These are phyloP conservation scores for Schizothorax lantsangensis DNA, from an alignment of 2,797 vertebrate genomes.

Conservation along the genomic window DNA sequence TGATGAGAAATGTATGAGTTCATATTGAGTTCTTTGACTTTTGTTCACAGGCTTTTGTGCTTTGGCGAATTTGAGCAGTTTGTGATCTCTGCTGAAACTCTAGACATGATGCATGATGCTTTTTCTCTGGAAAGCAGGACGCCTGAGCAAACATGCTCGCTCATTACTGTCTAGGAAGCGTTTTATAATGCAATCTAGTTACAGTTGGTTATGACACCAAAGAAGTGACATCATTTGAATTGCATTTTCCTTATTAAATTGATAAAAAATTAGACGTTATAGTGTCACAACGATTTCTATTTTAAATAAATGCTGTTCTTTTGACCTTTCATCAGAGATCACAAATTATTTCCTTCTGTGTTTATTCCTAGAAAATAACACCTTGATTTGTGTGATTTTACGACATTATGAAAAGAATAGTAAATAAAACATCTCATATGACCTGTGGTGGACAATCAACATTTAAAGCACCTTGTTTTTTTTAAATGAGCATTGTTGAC, in stretches of 20 bases:
- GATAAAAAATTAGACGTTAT: background rate
- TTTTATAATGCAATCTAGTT: background rate
- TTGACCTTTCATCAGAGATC: background rate
- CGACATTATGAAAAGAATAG: background rate
- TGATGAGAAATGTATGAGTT: constrained; percentile 17
- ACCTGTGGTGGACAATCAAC: background rate
- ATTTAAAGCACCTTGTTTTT: background rate
- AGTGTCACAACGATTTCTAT: background rate
- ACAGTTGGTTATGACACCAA: too few species aligned
- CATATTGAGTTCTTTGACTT: background rate
- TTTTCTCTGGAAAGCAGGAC: background rate
- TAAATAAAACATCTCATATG: background rate
- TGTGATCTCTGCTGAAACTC: background rate
- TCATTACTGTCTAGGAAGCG: background rate
- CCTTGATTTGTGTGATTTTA: background rate
- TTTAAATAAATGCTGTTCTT: background rate
- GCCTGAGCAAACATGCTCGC: background rate
- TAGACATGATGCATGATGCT: background rate
- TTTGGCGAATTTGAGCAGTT: background rate
- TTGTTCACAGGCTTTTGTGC: background rate
- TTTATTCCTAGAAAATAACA: constrained; percentile 1
- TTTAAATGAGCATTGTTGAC: background rate
- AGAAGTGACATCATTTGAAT: background rate
- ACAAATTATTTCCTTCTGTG: background rate
- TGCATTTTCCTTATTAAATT: background rate